Base-by-base conservation (phyloP, 2,113 vertebrate genomes). In the Syngnathus scovelli region DNA sequence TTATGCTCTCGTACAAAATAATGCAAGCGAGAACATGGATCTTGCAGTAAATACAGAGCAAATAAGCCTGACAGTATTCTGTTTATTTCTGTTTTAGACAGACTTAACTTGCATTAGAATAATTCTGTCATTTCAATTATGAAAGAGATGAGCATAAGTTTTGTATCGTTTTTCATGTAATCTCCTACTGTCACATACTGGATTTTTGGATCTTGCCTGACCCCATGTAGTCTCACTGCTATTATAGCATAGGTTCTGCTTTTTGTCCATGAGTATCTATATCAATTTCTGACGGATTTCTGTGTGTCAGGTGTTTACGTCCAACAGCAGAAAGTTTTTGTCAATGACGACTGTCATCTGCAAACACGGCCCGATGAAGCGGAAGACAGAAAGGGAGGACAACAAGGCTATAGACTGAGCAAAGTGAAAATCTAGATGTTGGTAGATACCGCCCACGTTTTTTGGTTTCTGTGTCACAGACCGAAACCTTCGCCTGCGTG, bases 251-350 rank as follows among this genome's bases (percentile, higher is more conserved):
- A 67, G 38, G 69, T 23, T 69, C 67, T 74, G 23, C 61, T 68
- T 12, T 70, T 61, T 73, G 61, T 78, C 68, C 64, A 37, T 73
- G 67, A 76, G 64, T 61, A 58, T 77, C 76, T 63, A 23, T 75
- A 67, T 55, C 2, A 16, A 27, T 49, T 69, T 44, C 60, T 51
- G 58, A 56, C 48, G 61, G 43, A 70, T 76, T 37, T 66, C 19
- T 68, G 51, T 59, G 58, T 68, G 41, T 68, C 82, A 85, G 87
- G 83, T 90, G 87, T 87, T 90, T 88, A 88, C 84, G 83, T 77
- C 78, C 72, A 82, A 84, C 85, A 76, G 87, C 85, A 89, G 86
- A 86, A 89, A 89, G 73, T 66, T 13, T 75, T 77, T 84, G 82
- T 89, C 82, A 83, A 78, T 79, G 80, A 81, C 52, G 76, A 83